Percentiles rank a stretch among this genome's conserved stretches.
Conservation (phyloP, 2,113 vertebrate species). For the Pachycephala philippinensis region DNA sequence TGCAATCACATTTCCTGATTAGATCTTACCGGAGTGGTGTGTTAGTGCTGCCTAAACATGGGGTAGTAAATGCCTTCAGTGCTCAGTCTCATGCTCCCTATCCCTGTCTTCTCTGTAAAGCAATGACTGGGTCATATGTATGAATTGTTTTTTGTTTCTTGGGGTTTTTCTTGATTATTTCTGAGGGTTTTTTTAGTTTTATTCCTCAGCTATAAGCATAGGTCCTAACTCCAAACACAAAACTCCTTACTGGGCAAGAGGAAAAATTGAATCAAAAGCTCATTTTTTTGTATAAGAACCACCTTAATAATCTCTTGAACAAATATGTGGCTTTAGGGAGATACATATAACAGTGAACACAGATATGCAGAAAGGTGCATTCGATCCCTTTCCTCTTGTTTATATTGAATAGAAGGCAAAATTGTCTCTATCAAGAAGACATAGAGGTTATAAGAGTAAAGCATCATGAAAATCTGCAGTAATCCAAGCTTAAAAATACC, state of each 20-base stretch:
- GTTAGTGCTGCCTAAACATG: neutral
- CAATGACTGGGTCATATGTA: neutral
- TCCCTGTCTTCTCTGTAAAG: neutral
- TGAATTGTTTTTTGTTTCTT: neutral
- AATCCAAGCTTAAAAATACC: constrained; percentile 37
- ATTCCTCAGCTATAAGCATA: neutral
- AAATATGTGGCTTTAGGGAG: neutral
- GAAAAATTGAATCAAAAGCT: neutral
- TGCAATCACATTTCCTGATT: constrained; percentile 2
- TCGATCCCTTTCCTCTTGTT: neutral
- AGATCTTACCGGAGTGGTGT: neutral
- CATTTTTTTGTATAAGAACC: neutral
- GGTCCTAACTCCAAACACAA: neutral
- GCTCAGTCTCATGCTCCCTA: neutral
- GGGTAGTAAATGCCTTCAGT: neutral
- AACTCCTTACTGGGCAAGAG: neutral
- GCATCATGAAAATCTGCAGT: neutral
- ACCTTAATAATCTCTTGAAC: neutral
- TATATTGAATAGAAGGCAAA: neutral
- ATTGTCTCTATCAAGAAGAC: neutral
- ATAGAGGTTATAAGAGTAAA: neutral
- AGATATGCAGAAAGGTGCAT: neutral
- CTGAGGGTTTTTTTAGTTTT: neutral
- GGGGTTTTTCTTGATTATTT: neutral
- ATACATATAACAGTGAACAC: neutral